Percentiles rank a stretch among this genome's conserved stretches.
Conservation (phyloP, 2,797 vertebrate species). For the Menidia menidia region DNA sequence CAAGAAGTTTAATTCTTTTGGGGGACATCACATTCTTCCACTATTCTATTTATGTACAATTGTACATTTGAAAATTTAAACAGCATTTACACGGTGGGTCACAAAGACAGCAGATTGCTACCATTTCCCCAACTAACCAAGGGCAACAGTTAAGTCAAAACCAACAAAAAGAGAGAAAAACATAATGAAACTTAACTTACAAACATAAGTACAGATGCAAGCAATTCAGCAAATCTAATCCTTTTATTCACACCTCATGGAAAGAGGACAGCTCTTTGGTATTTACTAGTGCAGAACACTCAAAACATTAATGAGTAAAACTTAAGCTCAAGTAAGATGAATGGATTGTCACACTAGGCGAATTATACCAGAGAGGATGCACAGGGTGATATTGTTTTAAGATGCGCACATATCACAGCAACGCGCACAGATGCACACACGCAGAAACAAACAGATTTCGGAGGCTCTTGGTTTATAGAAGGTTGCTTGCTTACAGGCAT, state of each 20-base stretch:
- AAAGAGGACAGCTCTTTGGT: slow-evolving; percentile 49
- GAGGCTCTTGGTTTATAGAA: slow-evolving; percentile 17
- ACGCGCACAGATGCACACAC: background rate
- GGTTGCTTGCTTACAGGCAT: slow-evolving; percentile 41
- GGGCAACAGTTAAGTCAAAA: slow-evolving; percentile 45
- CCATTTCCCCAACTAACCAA: no score
- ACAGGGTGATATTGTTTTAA: slow-evolving; percentile 66
- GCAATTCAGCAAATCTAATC: slow-evolving; percentile 27
- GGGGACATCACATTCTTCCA: no score
- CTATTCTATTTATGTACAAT: no score
- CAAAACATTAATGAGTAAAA: slow-evolving; percentile 73
- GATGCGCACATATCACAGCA: slow-evolving; percentile 51
- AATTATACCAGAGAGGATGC: slow-evolving; percentile 68
- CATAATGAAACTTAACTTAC: slow-evolving; percentile 36
- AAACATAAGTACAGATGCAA: slow-evolving; percentile 22
- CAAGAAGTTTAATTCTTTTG: no score
- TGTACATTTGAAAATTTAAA: no score
- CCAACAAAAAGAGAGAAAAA: slow-evolving; percentile 36
- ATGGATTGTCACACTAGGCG: slow-evolving; percentile 73
- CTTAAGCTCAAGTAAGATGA: slow-evolving; percentile 59
- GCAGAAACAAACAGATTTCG: slow-evolving; percentile 48
- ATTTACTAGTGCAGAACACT: slow-evolving; percentile 59
- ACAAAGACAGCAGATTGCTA: no score
- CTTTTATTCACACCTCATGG: slow-evolving; percentile 31
- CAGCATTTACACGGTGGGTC: no score